Percentiles rank a stretch among this genome's conserved stretches.
phyloP scores from a whole-genome alignment of 2,888 invertebrate species.

The Eucriotettix oculatus region DNA sequence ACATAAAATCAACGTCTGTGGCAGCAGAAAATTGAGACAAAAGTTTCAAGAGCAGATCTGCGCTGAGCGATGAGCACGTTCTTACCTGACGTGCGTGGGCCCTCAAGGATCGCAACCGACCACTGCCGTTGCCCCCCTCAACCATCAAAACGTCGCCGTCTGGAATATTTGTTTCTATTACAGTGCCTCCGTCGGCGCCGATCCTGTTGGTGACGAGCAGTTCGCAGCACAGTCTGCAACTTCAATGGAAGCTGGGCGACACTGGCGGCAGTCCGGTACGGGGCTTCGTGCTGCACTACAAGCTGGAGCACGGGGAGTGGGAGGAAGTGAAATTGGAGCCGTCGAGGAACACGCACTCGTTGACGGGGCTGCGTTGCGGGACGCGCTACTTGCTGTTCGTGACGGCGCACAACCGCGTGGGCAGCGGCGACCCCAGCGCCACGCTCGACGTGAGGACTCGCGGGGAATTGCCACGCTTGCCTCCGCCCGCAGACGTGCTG shows the following conservation, averaged over 20 bases:
- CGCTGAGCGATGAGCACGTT: no score
- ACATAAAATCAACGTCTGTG: no score
- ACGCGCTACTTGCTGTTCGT: slow-evolving; percentile 16
- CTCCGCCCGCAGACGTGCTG: slow-evolving; percentile 16
- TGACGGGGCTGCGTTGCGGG: slow-evolving; percentile 16
- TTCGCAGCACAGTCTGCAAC: slow-evolving; percentile 17
- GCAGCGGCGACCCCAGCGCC: slow-evolving; percentile 17
- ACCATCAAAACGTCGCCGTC: no score
- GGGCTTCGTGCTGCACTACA: slow-evolving; percentile 19
- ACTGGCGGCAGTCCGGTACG: slow-evolving; percentile 19
- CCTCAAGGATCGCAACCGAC: no score
- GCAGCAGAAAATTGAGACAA: no score
- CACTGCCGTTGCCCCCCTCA: no score
- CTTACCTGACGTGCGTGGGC: no score
- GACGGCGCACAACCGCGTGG: slow-evolving; percentile 17
- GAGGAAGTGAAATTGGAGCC: slow-evolving; percentile 17
- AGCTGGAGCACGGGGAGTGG: slow-evolving; percentile 19
- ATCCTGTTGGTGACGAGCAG: slow-evolving; percentile 18
- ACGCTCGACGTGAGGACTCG: slow-evolving; percentile 17
- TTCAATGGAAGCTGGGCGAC: slow-evolving; percentile 22
- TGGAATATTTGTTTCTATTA: not conserved
- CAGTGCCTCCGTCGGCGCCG: slow-evolving; percentile 21
- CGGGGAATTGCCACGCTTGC: slow-evolving; percentile 17
- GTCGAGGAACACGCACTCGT: slow-evolving; percentile 14
- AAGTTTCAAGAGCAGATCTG: no score